These are phyloP conservation scores for Ephestia elutella DNA, from an alignment of 1,140 invertebrate species.

Conservation along the genomic window DNA sequence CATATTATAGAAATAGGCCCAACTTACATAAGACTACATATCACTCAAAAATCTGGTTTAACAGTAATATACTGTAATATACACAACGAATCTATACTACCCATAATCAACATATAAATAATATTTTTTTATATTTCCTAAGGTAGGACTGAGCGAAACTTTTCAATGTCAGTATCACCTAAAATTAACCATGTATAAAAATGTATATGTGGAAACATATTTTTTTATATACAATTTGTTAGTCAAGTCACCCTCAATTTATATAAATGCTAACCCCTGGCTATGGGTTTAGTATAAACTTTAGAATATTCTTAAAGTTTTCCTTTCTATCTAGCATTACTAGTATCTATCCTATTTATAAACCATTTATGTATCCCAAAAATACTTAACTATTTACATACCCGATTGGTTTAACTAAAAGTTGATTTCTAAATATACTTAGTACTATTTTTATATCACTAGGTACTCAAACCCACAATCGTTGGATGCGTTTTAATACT, in stretches of 20 bases:
- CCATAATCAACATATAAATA: background rate
- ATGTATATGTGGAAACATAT: no score
- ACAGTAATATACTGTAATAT: slow-evolving; percentile 14
- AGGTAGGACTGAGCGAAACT: background rate
- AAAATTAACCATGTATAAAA: no score
- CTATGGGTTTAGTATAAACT: background rate
- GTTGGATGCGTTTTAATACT: no score
- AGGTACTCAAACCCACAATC: no score
- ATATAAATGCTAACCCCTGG: background rate
- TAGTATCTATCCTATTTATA: background rate
- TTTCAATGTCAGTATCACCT: background rate
- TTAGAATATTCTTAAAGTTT: no score
- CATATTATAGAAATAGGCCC: no score
- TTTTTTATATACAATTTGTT: no score
- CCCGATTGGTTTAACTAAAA: background rate
- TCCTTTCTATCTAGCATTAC: background rate
- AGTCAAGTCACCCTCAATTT: background rate
- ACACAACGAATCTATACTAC: background rate
- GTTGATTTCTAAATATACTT: background rate
- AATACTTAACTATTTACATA: background rate
- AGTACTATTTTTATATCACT: no score
- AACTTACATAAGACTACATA: background rate
- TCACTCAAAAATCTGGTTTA: background rate
- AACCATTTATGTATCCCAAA: background rate
- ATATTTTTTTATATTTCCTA: background rate